Evolutionary conservation across 2,797 vertebrate genomes (phyloP), one percentile per base, ranked within the genome.

Genomic region (Sebastes hopkinsi): DNA sequence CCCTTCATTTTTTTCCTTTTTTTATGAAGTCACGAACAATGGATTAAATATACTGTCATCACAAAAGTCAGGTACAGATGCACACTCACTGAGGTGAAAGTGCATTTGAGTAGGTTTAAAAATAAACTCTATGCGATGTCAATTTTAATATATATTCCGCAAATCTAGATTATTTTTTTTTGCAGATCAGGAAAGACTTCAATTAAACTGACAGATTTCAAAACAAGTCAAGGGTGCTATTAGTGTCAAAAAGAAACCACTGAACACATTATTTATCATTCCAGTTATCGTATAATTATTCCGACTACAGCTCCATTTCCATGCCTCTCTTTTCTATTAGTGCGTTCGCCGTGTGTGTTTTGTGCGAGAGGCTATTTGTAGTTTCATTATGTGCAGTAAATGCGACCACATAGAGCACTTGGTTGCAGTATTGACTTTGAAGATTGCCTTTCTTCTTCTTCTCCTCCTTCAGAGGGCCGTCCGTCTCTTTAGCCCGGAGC

Each of bases 41-140:
- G 86, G 88, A 94, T 93, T 92, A 90, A 94, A 95, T 94, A 85
- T 85, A 80, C 87, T 89, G 91, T 93, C 92, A 92, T 93, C 90
- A 94, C 83, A 91, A 86, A 94, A 92, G 89, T 90, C 90, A 90
- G 84, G 77, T 71, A 74, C 84, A 85, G 83, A 90, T 77, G 75
- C 65, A 77, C 85, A 81, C 87, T 73, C 79, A 11, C 73, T 22
- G 85, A 79, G 93, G 93, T 94, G 89, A 95, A 93, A 93, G 93
- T 88, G 90, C 92, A 91, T 72, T 30, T 69, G 85, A 91, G 88
- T 88, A 85, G 81, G 79, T 89, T 90, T 95, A 95, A 95, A 95
- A 95, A 95, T 95, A 94, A 93, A 94, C 90, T 88, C 90, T 69
- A 87, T 88, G 91, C 74, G 80, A 87, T 91, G 85, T 91, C 93